Evolutionary conservation across 2,888 invertebrate genomes (phyloP).

Genomic region (Euproctis similis): DNA sequence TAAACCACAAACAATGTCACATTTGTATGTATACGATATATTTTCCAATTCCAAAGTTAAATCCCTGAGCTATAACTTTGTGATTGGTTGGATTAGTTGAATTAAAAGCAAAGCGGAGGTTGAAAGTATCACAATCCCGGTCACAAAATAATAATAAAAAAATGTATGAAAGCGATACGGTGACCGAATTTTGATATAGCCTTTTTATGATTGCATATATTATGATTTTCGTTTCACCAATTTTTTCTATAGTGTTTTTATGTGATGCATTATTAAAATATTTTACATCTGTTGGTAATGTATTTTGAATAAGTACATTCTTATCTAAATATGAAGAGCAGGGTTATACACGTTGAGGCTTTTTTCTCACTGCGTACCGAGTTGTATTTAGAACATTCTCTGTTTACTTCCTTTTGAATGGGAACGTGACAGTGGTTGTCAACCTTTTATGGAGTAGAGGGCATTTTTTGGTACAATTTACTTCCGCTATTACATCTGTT

Average conservation of each 20-base stretch:
- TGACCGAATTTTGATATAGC: slow-evolving; percentile 9
- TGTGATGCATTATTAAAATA: slow-evolving; percentile 6
- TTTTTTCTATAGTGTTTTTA: slow-evolving; percentile 9
- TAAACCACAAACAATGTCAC: too few species aligned
- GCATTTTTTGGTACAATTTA: too few species aligned
- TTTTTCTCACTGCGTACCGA: too few species aligned
- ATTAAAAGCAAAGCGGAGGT: slow-evolving; percentile 20
- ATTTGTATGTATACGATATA: too few species aligned
- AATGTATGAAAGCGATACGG: slow-evolving; percentile 19
- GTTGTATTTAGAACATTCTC: too few species aligned
- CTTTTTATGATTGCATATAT: slow-evolving; percentile 14
- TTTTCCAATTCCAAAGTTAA: slow-evolving; percentile 15
- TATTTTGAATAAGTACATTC: slow-evolving; percentile 2
- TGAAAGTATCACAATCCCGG: slow-evolving; percentile 17
- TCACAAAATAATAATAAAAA: too few species aligned
- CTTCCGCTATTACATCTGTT: too few species aligned
- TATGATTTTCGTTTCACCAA: slow-evolving; percentile 18
- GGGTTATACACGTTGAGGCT: too few species aligned
- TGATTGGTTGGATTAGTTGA: slow-evolving; percentile 25
- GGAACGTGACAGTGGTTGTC: too few species aligned
- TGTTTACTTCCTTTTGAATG: too few species aligned
- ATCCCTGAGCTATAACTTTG: slow-evolving; percentile 11
- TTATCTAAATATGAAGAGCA: slow-evolving; percentile 2
- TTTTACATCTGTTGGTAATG: slow-evolving; percentile 4
- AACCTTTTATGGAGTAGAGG: too few species aligned